phyloP scores from a whole-genome alignment of 2,113 vertebrate species.

The Pseudolaguvia tuberculata region DNA sequence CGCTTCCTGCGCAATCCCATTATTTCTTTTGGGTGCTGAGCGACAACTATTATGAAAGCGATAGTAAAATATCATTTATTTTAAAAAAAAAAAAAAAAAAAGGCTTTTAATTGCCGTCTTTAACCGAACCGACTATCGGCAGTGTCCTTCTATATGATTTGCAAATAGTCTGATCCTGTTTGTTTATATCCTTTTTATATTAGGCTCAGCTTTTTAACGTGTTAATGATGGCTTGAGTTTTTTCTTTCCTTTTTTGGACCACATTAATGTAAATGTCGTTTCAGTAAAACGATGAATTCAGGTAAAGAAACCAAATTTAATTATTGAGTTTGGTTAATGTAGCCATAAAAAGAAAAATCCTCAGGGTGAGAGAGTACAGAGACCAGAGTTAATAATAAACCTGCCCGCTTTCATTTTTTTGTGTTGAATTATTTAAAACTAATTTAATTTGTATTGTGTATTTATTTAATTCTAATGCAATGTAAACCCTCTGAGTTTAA shows the following conservation, averaged over 20 bases:
- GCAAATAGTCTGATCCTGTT: not conserved
- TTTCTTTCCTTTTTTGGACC: conserved; percentile 16
- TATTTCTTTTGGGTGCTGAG: not conserved
- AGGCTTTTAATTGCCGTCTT: not conserved
- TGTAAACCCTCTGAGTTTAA: not conserved
- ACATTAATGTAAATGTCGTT: conserved; percentile 36
- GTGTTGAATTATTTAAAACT: not conserved
- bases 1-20: not conserved
- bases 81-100: not conserved
- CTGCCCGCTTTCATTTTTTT: conserved; percentile 7
- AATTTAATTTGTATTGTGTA: conserved; percentile 12
- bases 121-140: conserved; percentile 4
- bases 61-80: not conserved
- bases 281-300: conserved; percentile 30
- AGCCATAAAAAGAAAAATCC: conserved; percentile 32
- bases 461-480: conserved; percentile 7
- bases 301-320: conserved; percentile 37
- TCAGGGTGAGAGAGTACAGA: conserved; percentile 37
- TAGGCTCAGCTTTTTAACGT: conserved; percentile 10
- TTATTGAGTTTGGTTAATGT: conserved; percentile 35
- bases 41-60: not conserved
- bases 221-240: not conserved
- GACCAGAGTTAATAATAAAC: conserved; percentile 30
- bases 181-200: conserved; percentile 6
- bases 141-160: not conserved